Evolutionary conservation across 2,888 invertebrate species (phyloP), one percentile per base, ranked within the genome.

Genomic region (Plebejus anna): DNA sequence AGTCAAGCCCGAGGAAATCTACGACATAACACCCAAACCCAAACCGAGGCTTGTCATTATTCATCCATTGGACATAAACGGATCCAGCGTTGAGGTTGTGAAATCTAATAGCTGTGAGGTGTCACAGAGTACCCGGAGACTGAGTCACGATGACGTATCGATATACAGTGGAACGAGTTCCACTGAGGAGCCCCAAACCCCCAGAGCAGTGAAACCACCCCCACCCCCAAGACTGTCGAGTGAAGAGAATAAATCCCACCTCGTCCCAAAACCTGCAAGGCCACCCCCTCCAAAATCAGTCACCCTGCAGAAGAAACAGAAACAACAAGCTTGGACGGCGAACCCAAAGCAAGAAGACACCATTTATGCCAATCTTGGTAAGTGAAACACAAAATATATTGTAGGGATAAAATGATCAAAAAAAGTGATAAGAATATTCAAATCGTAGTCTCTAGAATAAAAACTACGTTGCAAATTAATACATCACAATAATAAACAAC

Each of bases 51-150:
- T 97, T 38, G 97, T 98, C 78, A 98, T 98, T 81, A 97, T 98
- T 79, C 98, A 98, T 94, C 98, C 98, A 16, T 94, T 97, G 82
- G 98, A 98, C 84, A 94, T 98, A 78, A 97, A 97, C 87, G 97
- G 97, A 51, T 96, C 96, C 11, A 96, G 95, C 79, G 97, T 97
- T 1, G 97, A 97, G 85, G 97, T 97, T 59, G 95, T 97, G 79
- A 95, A 95, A 85, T 90, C 92, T 2, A 94, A 93, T 3, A 93
- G 92, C 82, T 88, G 88, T 82, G 94, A 94, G 85, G 89, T 90
- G 76, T 82, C 89, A 9, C 92, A 90, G 5, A 84, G 80, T 79
- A 80, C 89, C 75, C 87, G 92, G 55, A 84, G 92, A 79, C 80
- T 92, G 81, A 93, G 92, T 86, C 91, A 92, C 78, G 94, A 94